These are phyloP conservation scores for Centruroides sculpturatus DNA, from an alignment of 1,140 invertebrate genomes.

Conservation along the genomic window DNA sequence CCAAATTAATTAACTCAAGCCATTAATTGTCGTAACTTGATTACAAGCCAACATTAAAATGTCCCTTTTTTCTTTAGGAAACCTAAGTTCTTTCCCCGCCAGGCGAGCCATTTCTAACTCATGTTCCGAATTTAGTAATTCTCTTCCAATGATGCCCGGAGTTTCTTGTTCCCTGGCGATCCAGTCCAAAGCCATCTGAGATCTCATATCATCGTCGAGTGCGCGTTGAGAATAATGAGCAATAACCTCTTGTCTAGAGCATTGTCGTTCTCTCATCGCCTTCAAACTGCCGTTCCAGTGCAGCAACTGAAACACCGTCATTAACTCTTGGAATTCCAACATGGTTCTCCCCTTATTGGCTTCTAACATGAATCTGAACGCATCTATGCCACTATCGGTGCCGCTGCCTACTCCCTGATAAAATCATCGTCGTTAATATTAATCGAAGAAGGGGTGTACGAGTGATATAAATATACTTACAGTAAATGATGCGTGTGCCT, in stretches of 20 bases:
- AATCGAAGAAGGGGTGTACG: no score
- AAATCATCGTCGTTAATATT: no score
- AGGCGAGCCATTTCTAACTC: slow-evolving; percentile 76
- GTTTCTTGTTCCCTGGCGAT: slow-evolving; percentile 70
- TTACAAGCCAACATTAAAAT: slow-evolving; percentile 63
- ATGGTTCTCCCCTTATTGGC: slow-evolving; percentile 83
- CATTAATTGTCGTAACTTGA: no score
- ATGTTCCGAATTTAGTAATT: slow-evolving; percentile 64
- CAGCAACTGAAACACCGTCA: slow-evolving; percentile 89
- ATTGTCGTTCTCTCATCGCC: slow-evolving; percentile 73
- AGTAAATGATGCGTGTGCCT: slow-evolving; percentile 53
- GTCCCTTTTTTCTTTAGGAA: slow-evolving; percentile 90
- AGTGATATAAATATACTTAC: slow-evolving; percentile 18
- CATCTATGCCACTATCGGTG: slow-evolving; percentile 54
- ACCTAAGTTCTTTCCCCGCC: slow-evolving; percentile 75
- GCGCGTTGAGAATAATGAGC: slow-evolving; percentile 77
- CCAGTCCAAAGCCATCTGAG: slow-evolving; percentile 91
- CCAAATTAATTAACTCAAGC: no score
- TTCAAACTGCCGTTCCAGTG: slow-evolving; percentile 93
- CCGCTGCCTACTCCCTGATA: no score
- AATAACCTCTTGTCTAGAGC: slow-evolving; percentile 87
- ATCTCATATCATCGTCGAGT: slow-evolving; percentile 76
- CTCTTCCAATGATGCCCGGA: slow-evolving; percentile 58
- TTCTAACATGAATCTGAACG: slow-evolving; percentile 89
- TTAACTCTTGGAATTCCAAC: slow-evolving; percentile 90